Conservation (phyloP, 2,113 vertebrate species). For the Podarcis raffonei region DNA sequence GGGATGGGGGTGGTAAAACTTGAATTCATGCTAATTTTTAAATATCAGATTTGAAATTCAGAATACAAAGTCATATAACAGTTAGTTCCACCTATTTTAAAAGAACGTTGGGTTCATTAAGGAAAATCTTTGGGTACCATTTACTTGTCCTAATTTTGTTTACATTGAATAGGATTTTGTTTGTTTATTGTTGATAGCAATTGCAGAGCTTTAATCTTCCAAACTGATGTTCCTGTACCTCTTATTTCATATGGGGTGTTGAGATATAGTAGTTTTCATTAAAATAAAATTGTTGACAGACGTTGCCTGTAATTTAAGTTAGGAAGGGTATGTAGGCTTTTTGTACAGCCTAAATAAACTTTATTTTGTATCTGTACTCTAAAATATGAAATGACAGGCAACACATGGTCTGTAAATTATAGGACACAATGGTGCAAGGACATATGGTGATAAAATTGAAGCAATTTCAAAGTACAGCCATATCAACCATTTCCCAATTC, state of each 20-base stretch:
- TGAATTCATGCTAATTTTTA: not conserved
- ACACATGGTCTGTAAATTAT: not conserved
- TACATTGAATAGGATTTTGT: not conserved
- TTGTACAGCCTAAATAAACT: not conserved
- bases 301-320: slow-evolving; percentile 37
- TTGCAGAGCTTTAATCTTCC: not conserved
- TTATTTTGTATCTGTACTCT: slow-evolving; percentile 5
- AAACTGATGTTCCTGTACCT: not conserved
- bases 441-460: not conserved
- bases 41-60: too few relatives aligned
- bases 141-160: not conserved
- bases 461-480: slow-evolving; percentile 12
- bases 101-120: not conserved
- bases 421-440: not conserved
- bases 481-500: not conserved
- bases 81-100: not conserved
- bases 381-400: slow-evolving; percentile 33
- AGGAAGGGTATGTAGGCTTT: slow-evolving; percentile 8
- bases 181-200: not conserved
- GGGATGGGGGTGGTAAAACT: too few relatives aligned
- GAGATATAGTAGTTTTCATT: slow-evolving; percentile 28
- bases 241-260: slow-evolving; percentile 16
- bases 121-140: not conserved
- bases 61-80: too few relatives aligned
- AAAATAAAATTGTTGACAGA: slow-evolving; percentile 20